A percentile compares a stretch with the other conserved stretches of the same genome.
phyloP scores from a whole-genome alignment of 1,140 invertebrate species.

The Brachionus angularis region DNA sequence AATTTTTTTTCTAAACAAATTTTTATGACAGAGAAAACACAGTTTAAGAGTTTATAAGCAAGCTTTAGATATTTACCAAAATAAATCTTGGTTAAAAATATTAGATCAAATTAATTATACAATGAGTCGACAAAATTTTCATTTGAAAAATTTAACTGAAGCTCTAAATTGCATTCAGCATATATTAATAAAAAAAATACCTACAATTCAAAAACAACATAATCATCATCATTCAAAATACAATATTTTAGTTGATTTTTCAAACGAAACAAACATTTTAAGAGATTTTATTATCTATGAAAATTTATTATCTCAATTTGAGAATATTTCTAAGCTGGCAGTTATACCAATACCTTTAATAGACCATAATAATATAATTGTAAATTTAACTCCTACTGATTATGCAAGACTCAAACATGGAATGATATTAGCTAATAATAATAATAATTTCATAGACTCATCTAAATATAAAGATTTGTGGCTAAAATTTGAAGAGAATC shows the following conservation, averaged over 20 bases:
- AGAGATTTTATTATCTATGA: conserved; percentile 4
- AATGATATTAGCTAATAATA: background rate
- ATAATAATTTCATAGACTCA: background rate
- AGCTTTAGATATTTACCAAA: background rate
- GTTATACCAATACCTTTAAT: background rate
- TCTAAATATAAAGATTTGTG: background rate
- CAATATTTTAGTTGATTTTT: background rate
- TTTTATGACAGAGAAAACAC: background rate
- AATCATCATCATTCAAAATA: background rate
- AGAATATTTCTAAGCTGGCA: background rate
- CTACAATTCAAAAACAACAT: background rate
- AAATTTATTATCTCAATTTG: too few species aligned
- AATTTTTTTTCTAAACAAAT: background rate
- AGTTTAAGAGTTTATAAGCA: background rate
- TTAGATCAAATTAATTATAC: conserved; percentile 25
- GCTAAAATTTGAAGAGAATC: conserved; percentile 2
- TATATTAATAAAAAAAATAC: background rate
- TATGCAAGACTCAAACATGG: background rate
- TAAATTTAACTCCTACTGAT: background rate
- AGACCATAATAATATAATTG: background rate
- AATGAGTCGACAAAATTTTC: conserved; percentile 1
- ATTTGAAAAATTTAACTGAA: background rate
- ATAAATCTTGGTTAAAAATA: conserved; percentile 26
- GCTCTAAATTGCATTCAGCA: background rate
- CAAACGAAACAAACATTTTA: background rate